Evolutionary conservation across 2,888 invertebrate species (phyloP).

Genomic region (Yponomeuta sedellus): DNA sequence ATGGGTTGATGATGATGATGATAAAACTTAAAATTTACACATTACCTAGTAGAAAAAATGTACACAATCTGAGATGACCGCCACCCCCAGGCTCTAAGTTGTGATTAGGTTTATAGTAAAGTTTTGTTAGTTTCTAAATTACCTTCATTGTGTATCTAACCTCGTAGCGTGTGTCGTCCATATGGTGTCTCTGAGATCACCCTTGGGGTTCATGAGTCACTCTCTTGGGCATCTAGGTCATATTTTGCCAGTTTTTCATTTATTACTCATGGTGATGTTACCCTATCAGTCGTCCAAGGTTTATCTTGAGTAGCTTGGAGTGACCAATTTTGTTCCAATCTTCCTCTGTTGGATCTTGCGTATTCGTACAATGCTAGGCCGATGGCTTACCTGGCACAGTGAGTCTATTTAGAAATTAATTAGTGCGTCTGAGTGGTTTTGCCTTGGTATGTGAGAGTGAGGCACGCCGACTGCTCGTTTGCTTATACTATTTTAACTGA

Average conservation of each 20-base stretch:
- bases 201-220: neutral
- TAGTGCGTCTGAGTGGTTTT: slow-evolving; percentile 37
- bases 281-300: neutral
- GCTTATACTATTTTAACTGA: slow-evolving; percentile 8
- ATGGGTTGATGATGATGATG: no score
- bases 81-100: no score
- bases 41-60: no score
- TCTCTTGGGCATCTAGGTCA: neutral
- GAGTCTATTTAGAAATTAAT: slow-evolving; percentile 46
- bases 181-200: slow-evolving; percentile 10
- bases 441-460: slow-evolving; percentile 14
- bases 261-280: slow-evolving; percentile 26
- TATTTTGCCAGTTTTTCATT: neutral
- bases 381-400: neutral
- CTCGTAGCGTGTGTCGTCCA: neutral
- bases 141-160: neutral
- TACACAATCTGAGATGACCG: no score
- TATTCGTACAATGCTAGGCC: neutral
- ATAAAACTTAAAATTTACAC: no score
- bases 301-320: neutral
- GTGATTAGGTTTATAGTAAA: neutral
- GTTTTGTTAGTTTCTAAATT: neutral
- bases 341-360: neutral
- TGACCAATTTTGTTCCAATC: neutral
- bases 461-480: slow-evolving; percentile 11